Evolutionary conservation across 2,113 vertebrate genomes (phyloP).

Genomic region (Cercocebus atys): DNA sequence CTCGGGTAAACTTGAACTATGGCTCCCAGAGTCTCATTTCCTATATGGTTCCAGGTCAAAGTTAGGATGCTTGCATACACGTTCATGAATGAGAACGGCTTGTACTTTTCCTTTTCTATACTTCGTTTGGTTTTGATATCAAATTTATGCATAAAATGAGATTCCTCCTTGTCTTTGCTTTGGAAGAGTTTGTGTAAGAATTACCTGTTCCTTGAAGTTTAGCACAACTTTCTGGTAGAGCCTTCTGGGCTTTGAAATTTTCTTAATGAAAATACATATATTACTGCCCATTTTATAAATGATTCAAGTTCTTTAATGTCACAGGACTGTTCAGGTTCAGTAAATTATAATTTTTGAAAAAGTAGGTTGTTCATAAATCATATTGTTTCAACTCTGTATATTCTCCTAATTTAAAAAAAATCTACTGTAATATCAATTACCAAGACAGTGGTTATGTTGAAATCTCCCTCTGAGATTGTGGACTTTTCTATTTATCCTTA

Average conservation of each 20-base stretch:
- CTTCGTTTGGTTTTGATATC: not conserved
- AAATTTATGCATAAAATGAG: not conserved
- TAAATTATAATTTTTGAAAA: slow-evolving; percentile 18
- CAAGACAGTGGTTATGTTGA: not conserved
- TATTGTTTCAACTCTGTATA: not conserved
- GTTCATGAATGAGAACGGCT: not conserved
- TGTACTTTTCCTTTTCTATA: not conserved
- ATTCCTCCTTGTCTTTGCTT: not conserved
- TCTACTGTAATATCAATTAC: not conserved
- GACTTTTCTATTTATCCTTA: not conserved
- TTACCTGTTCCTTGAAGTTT: not conserved
- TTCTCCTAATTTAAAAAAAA: not conserved
- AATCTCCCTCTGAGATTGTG: not conserved
- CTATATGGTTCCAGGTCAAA: not conserved
- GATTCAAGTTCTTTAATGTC: not conserved
- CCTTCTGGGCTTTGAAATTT: not conserved
- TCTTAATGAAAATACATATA: not conserved
- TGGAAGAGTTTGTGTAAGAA: slow-evolving; percentile 9
- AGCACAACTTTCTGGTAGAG: not conserved
- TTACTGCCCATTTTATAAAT: not conserved
- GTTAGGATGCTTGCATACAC: not conserved
- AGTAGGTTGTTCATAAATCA: not conserved
- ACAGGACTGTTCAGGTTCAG: not conserved
- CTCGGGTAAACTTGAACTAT: not conserved
- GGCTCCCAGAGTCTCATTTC: not conserved